These are phyloP conservation scores for Allygus modestus DNA, from an alignment of 2,888 invertebrate species.

Conservation along the genomic window DNA sequence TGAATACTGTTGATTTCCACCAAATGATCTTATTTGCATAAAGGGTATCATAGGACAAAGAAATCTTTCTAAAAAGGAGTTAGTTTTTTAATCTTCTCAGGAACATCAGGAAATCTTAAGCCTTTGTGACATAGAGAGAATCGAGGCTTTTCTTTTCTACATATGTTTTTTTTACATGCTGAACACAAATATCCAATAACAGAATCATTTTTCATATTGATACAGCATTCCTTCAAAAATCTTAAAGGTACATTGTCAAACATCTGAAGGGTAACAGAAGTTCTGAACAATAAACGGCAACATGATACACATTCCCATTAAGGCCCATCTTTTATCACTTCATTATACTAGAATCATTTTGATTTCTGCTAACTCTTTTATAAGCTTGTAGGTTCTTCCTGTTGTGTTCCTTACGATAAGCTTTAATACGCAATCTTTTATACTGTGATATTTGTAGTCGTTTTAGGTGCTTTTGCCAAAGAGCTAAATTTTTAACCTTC, in stretches of 20 bases:
- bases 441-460: neutral
- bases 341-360: neutral
- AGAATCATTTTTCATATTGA: no score
- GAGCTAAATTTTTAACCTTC: slow-evolving; percentile 28
- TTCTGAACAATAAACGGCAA: no score
- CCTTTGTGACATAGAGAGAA: slow-evolving; percentile 18
- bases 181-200: slow-evolving; percentile 39
- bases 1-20: slow-evolving; percentile 24
- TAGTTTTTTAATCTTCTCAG: slow-evolving; percentile 24
- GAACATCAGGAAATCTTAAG: slow-evolving; percentile 44
- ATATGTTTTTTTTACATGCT: slow-evolving; percentile 31
- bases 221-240: no score
- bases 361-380: neutral
- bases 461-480: slow-evolving; percentile 18
- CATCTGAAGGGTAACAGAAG: no score
- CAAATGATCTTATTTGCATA: slow-evolving; percentile 54
- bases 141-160: neutral
- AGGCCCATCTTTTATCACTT: no score
- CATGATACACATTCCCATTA: no score
- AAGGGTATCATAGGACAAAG: slow-evolving; percentile 58
- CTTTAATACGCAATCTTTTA: slow-evolving; percentile 49
- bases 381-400: no score
- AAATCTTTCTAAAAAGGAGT: slow-evolving; percentile 59
- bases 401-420: slow-evolving; percentile 3
- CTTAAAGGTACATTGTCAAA: no score